Evolutionary conservation across 2,888 invertebrate species (phyloP).

Genomic region (Dynastes hyllus): DNA sequence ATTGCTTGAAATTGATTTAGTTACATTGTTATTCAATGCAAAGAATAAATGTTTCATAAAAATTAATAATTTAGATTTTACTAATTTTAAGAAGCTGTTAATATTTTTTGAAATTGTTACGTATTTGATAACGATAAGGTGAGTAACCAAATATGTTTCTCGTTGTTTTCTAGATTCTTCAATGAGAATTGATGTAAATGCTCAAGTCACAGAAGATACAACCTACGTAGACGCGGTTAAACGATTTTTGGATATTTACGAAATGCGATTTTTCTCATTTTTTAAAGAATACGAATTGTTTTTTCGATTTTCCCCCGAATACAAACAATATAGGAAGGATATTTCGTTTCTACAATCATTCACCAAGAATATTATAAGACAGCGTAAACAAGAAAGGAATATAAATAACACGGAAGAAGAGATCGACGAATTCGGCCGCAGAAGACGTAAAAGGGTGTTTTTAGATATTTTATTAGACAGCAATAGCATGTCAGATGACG

Average conservation of each 20-base stretch:
- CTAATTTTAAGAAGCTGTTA: no score
- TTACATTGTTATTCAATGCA: no score
- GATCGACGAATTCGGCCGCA: constrained; percentile 47
- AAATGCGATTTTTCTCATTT: constrained; percentile 55
- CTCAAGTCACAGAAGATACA: constrained; percentile 43
- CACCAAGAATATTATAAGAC: constrained; percentile 52
- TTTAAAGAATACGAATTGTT: constrained; percentile 55
- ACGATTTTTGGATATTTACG: constrained; percentile 51
- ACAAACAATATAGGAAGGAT: constrained; percentile 48
- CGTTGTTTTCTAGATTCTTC: constrained; percentile 45
- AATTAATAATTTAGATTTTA: no score
- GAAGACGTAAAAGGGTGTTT: constrained; percentile 49
- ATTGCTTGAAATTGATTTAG: no score
- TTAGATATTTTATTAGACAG: constrained; percentile 53
- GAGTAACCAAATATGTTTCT: neutral
- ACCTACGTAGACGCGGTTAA: constrained; percentile 29
- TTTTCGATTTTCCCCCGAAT: constrained; percentile 55
- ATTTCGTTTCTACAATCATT: constrained; percentile 52
- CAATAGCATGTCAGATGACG: constrained; percentile 51
- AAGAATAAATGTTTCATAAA: no score
- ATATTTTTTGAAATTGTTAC: no score
- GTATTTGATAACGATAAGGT: no score
- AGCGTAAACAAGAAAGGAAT: constrained; percentile 52
- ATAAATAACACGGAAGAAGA: constrained; percentile 64
- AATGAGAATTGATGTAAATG: constrained; percentile 43